A percentile compares a stretch with the other conserved stretches of the same genome.
phyloP scores from a whole-genome alignment of 2,797 vertebrate genomes.

The Lutjanus campechanus region DNA sequence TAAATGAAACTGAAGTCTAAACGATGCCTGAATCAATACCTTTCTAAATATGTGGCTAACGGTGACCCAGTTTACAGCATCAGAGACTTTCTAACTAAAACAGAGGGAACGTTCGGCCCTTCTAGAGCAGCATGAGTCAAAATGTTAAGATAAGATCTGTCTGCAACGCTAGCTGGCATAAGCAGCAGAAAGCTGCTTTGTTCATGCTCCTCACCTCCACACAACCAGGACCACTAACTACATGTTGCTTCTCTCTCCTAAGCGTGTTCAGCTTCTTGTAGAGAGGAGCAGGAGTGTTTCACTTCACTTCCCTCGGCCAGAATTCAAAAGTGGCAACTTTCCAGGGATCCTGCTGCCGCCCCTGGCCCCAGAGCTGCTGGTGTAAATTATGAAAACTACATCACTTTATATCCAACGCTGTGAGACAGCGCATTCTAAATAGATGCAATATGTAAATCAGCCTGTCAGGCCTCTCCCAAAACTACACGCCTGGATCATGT shows the following conservation, averaged over 20 bases:
- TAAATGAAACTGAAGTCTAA: background rate
- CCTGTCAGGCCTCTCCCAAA: background rate
- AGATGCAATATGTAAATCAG: background rate
- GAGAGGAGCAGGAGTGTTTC: background rate
- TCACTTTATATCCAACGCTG: background rate
- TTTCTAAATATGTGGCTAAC: background rate
- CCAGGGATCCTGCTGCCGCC: background rate
- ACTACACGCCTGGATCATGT: background rate
- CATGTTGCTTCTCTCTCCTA: background rate
- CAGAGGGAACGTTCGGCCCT: background rate
- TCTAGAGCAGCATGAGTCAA: background rate
- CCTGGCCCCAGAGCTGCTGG: background rate
- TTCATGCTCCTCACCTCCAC: background rate
- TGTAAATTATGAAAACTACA: conserved; percentile 2
- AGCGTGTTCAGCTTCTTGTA: background rate
- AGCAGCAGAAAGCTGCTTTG: background rate
- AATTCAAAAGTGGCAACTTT: conserved; percentile 4
- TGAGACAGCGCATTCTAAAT: background rate
- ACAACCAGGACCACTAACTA: background rate
- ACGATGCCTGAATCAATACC: background rate
- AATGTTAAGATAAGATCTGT: background rate
- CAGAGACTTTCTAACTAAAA: background rate
- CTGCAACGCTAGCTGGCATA: background rate
- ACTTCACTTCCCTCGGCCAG: background rate
- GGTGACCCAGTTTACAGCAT: background rate